A percentile compares a stretch with the other conserved stretches of the same genome.
Conservation (phyloP, 2,888 invertebrate species). For the Tholera decimalis region DNA sequence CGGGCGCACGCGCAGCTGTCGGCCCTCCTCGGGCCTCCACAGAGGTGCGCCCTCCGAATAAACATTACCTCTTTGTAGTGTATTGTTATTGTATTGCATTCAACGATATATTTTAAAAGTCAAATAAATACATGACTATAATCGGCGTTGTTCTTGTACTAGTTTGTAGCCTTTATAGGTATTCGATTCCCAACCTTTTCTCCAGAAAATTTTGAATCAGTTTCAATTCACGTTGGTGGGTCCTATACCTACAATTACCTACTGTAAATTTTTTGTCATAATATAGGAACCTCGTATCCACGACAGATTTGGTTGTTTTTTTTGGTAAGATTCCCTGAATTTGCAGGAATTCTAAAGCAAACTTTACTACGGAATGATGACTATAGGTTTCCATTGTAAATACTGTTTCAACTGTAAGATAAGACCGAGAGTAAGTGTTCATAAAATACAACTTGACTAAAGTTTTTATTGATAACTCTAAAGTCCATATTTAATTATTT, state of each 20-base stretch:
- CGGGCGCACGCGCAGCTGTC: slow-evolving; percentile 87
- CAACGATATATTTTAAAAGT: slow-evolving; percentile 58
- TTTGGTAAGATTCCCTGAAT: background rate
- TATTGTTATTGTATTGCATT: slow-evolving; percentile 76
- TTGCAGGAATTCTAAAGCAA: background rate
- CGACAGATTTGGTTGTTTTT: background rate
- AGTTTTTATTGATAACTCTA: too few relatives aligned
- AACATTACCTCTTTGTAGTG: slow-evolving; percentile 79
- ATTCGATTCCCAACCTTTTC: slow-evolving; percentile 13
- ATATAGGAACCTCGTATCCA: background rate
- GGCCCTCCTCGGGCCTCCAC: slow-evolving; percentile 78
- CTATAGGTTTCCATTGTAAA: too few relatives aligned
- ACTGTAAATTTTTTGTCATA: too few relatives aligned
- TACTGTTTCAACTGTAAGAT: background rate
- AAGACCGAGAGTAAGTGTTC: background rate
- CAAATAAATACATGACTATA: slow-evolving; percentile 30
- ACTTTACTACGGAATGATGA: too few relatives aligned
- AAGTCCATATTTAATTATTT: too few relatives aligned
- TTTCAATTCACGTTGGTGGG: background rate
- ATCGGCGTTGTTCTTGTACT: slow-evolving; percentile 7
- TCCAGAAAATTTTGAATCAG: background rate
- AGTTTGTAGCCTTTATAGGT: too few relatives aligned
- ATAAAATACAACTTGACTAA: too few relatives aligned
- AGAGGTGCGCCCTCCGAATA: slow-evolving; percentile 82
- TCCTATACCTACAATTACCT: background rate